Conservation (phyloP, 2,797 vertebrate genomes). For the Macropus fuliginosus region DNA sequence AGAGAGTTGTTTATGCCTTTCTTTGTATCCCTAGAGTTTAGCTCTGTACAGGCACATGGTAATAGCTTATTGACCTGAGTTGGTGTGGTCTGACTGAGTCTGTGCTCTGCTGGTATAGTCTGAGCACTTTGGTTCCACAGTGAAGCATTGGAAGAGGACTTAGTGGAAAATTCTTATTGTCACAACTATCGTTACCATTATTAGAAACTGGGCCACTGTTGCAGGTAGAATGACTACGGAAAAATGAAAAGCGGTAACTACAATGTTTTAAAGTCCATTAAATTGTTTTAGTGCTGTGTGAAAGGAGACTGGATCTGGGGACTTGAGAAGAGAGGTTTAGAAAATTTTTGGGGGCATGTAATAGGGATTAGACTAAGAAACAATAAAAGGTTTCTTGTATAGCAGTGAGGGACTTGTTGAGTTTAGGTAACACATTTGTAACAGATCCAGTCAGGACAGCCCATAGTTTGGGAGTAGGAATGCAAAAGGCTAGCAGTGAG, state of each 20-base stretch:
- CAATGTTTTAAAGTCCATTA: background rate
- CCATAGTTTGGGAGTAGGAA: background rate
- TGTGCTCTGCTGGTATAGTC: background rate
- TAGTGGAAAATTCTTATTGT: background rate
- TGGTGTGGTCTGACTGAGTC: background rate
- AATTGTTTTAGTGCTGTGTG: background rate
- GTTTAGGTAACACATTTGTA: background rate
- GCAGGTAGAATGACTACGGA: background rate
- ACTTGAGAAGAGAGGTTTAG: background rate
- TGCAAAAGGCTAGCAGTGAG: background rate
- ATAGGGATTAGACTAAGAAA: background rate
- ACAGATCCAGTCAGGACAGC: background rate
- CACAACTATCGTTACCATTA: background rate
- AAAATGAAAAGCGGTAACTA: background rate
- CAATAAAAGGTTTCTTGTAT: background rate
- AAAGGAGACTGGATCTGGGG: background rate
- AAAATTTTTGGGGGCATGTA: background rate
- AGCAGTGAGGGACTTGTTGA: background rate
- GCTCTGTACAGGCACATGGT: background rate
- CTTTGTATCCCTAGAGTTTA: background rate
- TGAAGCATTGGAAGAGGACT: background rate
- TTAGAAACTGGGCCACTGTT: background rate
- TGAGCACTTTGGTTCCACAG: background rate
- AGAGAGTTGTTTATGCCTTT: background rate
- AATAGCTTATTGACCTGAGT: background rate